These are phyloP conservation scores for Elysia crispata DNA, from an alignment of 2,888 invertebrate species.

Conservation along the genomic window DNA sequence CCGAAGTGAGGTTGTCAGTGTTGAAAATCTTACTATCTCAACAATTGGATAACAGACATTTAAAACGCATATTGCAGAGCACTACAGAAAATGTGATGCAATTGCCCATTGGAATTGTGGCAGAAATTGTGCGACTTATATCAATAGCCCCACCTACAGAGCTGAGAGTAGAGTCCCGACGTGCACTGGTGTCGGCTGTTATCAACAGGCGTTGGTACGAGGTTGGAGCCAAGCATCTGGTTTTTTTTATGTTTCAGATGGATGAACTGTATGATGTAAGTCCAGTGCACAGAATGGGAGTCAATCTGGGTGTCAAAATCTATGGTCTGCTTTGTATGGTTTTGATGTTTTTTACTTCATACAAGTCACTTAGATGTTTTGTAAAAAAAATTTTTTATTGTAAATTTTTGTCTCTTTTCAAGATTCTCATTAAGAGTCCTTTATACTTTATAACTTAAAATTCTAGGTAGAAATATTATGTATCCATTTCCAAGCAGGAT, in stretches of 20 bases:
- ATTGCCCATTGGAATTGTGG: conserved; percentile 33
- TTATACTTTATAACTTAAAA: too few species aligned
- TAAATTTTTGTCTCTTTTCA: too few species aligned
- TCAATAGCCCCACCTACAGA: conserved; percentile 17
- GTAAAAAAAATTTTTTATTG: too few species aligned
- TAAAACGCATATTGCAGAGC: neutral
- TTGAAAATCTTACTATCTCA: conserved; percentile 13
- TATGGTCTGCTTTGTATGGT: too few species aligned
- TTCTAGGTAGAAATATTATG: too few species aligned
- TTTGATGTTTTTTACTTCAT: too few species aligned
- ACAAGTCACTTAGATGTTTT: too few species aligned
- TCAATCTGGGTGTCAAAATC: too few species aligned
- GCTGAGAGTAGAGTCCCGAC: neutral
- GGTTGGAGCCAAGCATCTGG: conserved; percentile 27
- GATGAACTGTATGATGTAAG: conserved; percentile 45
- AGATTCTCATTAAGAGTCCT: too few species aligned
- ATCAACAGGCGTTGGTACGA: conserved; percentile 43
- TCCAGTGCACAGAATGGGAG: too few species aligned
- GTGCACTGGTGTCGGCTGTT: conserved; percentile 2
- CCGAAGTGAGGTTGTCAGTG: neutral
- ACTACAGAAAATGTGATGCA: conserved; percentile 16
- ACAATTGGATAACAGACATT: too few species aligned
- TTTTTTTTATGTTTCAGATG: conserved; percentile 43
- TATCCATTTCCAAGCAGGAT: too few species aligned
- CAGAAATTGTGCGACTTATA: conserved; percentile 35